phyloP scores from a whole-genome alignment of 2,888 invertebrate genomes.

The Rhorus exstirpatorius region DNA sequence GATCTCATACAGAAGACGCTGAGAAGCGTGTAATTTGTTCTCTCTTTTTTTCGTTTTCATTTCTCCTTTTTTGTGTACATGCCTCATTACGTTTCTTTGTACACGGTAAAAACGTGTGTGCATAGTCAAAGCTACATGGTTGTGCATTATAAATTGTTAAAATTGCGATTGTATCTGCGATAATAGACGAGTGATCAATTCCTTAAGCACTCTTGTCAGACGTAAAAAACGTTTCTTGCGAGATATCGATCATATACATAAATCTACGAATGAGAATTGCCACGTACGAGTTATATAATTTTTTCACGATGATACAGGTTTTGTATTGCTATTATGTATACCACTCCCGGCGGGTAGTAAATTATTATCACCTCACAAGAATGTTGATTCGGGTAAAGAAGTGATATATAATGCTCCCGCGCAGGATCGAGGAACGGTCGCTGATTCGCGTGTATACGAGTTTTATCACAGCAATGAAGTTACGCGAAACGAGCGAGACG shows the following conservation, averaged over 20 bases:
- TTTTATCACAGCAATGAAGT: slow-evolving; percentile 33
- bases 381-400: slow-evolving; percentile 65
- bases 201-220: slow-evolving; percentile 15
- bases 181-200: slow-evolving; percentile 43
- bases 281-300: slow-evolving; percentile 36
- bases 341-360: slow-evolving; percentile 47
- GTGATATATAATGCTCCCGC: slow-evolving; percentile 47
- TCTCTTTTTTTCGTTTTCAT: neutral
- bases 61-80: neutral
- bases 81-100: slow-evolving; percentile 15
- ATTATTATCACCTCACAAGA: slow-evolving; percentile 67
- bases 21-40: slow-evolving; percentile 17
- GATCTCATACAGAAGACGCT: slow-evolving; percentile 49
- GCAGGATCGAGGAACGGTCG: slow-evolving; percentile 45
- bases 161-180: slow-evolving; percentile 36
- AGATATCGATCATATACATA: slow-evolving; percentile 55
- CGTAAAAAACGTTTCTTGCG: slow-evolving; percentile 59
- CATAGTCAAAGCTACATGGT: neutral
- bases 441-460: slow-evolving; percentile 63
- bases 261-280: slow-evolving; percentile 10
- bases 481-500: slow-evolving; percentile 11
- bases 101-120: slow-evolving; percentile 3
- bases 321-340: slow-evolving; percentile 33
- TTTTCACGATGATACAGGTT: slow-evolving; percentile 38
- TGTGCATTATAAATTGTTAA: slow-evolving; percentile 28